Percentiles rank a stretch among this genome's conserved stretches.
Evolutionary conservation across 2,797 vertebrate species (phyloP).

Genomic region (Gephyroberyx darwinii): DNA sequence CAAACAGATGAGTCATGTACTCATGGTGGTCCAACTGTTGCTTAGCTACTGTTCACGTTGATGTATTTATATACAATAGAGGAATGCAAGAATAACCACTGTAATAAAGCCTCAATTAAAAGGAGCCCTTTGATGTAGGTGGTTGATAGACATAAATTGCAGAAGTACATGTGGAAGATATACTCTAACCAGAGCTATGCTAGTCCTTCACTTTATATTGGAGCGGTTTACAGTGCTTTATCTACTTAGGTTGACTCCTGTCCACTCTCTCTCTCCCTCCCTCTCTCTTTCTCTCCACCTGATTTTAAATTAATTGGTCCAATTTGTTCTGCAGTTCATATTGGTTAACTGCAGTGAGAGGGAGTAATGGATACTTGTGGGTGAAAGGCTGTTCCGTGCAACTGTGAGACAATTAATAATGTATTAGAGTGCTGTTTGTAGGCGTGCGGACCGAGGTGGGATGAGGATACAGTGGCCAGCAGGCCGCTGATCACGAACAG

Average conservation of each 20-base stretch:
- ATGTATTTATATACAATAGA: constrained; percentile 24
- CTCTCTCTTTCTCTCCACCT: constrained; percentile 48
- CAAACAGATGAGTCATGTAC: not conserved
- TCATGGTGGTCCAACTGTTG: constrained; percentile 49
- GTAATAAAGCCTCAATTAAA: not conserved
- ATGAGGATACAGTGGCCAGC: constrained; percentile 64
- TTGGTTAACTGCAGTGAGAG: constrained; percentile 61
- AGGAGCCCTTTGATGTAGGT: not conserved
- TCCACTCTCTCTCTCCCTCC: constrained; percentile 10
- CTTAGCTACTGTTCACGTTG: constrained; percentile 56
- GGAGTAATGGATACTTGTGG: constrained; percentile 69
- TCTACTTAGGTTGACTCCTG: constrained; percentile 37
- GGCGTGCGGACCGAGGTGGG: constrained; percentile 59
- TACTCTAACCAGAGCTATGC: not conserved
- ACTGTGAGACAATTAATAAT: constrained; percentile 74
- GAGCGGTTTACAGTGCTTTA: constrained; percentile 8
- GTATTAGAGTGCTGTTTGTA: constrained; percentile 69
- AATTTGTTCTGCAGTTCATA: constrained; percentile 70
- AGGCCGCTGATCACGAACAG: constrained; percentile 72
- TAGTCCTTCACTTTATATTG: constrained; percentile 19
- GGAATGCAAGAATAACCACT: constrained; percentile 7
- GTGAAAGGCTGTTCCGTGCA: constrained; percentile 53
- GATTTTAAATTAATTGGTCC: constrained; percentile 70
- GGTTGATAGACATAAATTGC: constrained; percentile 5
- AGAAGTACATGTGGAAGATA: not conserved